Conservation (phyloP, 2,888 invertebrate genomes). For the Volucella bombylans region DNA sequence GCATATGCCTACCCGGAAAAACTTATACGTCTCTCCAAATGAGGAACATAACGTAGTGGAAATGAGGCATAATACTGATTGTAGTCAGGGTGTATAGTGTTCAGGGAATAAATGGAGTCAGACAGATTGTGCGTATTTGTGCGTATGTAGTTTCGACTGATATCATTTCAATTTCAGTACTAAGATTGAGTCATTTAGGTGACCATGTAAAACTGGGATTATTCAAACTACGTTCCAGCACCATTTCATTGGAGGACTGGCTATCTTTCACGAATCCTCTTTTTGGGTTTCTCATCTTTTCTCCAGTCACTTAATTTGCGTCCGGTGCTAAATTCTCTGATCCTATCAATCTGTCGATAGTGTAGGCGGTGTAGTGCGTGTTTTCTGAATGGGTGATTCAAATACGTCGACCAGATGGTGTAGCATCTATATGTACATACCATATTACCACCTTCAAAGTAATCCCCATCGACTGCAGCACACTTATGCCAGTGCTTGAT, state of each 20-base stretch:
- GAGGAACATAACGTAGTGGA: conserved; percentile 74
- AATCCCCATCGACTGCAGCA: too few species aligned
- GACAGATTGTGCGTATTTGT: conserved; percentile 79
- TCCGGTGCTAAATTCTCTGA: conserved; percentile 79
- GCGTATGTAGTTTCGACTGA: conserved; percentile 65
- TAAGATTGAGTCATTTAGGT: conserved; percentile 80
- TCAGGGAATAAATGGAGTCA: conserved; percentile 81
- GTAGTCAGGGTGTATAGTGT: conserved; percentile 79
- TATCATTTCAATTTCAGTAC: conserved; percentile 80
- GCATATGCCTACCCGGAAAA: conserved; percentile 80
- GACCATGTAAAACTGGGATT: conserved; percentile 74
- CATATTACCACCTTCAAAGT: too few species aligned
- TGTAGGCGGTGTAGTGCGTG: conserved; percentile 60
- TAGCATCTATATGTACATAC: too few species aligned
- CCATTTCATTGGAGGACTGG: conserved; percentile 87
- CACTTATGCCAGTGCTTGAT: too few species aligned
- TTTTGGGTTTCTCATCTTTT: conserved; percentile 90
- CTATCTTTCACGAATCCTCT: conserved; percentile 93
- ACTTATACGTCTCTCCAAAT: conserved; percentile 81
- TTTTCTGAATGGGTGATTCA: conserved; percentile 76
- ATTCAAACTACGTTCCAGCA: conserved; percentile 76
- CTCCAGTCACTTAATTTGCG: conserved; percentile 83
- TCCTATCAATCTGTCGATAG: conserved; percentile 74
- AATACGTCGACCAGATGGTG: conserved; percentile 73
- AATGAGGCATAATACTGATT: conserved; percentile 78